These are phyloP conservation scores for Sorex fumeus DNA, from an alignment of 2,113 vertebrate genomes.

Conservation along the genomic window DNA sequence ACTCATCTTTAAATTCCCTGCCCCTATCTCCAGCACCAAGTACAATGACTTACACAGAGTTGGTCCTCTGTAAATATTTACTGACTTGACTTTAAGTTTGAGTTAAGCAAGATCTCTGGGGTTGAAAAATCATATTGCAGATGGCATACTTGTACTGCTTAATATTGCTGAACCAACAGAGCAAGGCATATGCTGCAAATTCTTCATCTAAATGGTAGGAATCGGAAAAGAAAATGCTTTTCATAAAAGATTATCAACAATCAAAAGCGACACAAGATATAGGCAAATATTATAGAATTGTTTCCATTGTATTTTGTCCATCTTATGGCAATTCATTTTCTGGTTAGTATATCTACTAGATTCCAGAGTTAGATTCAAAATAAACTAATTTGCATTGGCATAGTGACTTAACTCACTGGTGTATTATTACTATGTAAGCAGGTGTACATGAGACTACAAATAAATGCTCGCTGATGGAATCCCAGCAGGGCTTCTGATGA, in stretches of 20 bases:
- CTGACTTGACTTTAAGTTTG: constrained; percentile 62
- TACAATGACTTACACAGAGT: not conserved
- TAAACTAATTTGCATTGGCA: constrained; percentile 90
- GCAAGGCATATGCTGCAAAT: constrained; percentile 84
- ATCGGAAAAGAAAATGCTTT: constrained; percentile 23
- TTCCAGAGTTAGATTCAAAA: constrained; percentile 85
- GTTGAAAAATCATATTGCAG: constrained; percentile 69
- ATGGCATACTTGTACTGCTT: constrained; percentile 46
- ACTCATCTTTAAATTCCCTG: not conserved
- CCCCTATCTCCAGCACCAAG: not conserved
- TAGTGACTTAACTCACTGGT: constrained; percentile 88
- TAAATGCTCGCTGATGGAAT: constrained; percentile 91
- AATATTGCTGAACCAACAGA: constrained; percentile 74
- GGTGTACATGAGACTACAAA: constrained; percentile 90
- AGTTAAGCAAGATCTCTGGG: constrained; percentile 65
- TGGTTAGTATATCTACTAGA: constrained; percentile 76
- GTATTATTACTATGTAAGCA: constrained; percentile 90
- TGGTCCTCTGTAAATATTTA: constrained; percentile 56
- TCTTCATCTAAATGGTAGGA: constrained; percentile 81
- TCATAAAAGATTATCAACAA: constrained; percentile 77
- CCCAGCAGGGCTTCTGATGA: constrained; percentile 91
- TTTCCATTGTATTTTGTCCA: constrained; percentile 46
- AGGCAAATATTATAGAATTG: constrained; percentile 7
- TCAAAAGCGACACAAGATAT: constrained; percentile 74
- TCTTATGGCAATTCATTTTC: constrained; percentile 67